These are phyloP conservation scores for Cercocebus atys DNA, from an alignment of 2,113 vertebrate genomes.

Conservation along the genomic window DNA sequence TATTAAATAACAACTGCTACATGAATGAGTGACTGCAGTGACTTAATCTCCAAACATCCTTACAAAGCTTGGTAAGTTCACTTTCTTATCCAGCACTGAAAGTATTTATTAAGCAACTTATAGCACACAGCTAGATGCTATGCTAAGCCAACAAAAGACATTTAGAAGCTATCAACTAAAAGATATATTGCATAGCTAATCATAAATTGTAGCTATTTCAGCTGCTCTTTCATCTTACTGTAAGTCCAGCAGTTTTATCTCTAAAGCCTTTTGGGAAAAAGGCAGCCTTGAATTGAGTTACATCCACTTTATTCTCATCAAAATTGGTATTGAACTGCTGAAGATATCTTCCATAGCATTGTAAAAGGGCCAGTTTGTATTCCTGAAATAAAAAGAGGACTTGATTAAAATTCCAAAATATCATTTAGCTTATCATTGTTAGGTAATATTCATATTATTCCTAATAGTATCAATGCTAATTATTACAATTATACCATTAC, in stretches of 20 bases:
- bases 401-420: conserved; percentile 2
- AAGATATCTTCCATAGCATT: conserved; percentile 92
- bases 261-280: conserved; percentile 92
- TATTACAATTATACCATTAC: not conserved
- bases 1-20: not conserved
- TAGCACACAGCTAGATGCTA: not conserved
- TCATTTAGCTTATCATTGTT: not conserved
- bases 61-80: not conserved
- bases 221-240: conserved; percentile 83
- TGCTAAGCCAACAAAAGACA: not conserved
- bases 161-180: not conserved
- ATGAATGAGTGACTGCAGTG: not conserved
- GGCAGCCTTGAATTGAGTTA: conserved; percentile 84
- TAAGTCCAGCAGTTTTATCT: conserved; percentile 84
- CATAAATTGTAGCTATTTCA: not conserved
- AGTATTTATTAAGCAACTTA: conserved; percentile 20
- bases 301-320: conserved; percentile 84
- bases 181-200: not conserved
- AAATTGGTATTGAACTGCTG: conserved; percentile 83
- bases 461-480: not conserved
- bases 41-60: conserved; percentile 16
- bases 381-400: conserved; percentile 83
- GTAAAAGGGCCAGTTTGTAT: conserved; percentile 90
- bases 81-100: not conserved
- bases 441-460: not conserved